Evolutionary conservation across 2,113 vertebrate species (phyloP), one percentile per base, ranked within the genome.

Genomic region (Poeciliopsis turrubarensis): DNA sequence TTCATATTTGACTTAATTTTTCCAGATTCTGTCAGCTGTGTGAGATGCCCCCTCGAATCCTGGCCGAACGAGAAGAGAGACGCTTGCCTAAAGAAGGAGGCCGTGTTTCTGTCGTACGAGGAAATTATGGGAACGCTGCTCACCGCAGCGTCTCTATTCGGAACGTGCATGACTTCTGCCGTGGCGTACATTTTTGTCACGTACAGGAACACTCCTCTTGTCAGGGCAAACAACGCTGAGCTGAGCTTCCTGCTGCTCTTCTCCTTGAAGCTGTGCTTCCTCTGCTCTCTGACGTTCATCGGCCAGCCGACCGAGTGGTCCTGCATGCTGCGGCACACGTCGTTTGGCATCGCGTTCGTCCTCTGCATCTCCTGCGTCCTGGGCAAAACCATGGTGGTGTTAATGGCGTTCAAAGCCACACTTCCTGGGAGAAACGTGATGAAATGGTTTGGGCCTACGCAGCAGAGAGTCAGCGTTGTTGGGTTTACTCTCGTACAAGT

Each of bases 281-380:
- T 93, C 70, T 93, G 92, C 51, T 92, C 92, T 72, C 73, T 93
- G 73, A 92, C 89, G 34, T 93, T 93, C 86, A 92, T 92, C 3
- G 91, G 90, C 13, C 88, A 37, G 65, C 91, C 92, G 5, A 89
- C 91, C 70, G 80, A 89, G 34, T 92, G 89, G 91, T 93, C 92
- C 27, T 93, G 92, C 74, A 92, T 91, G 89, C 86, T 93, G 70
- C 76, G 92, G 22, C 92, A 92, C 88, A 90, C 86, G 31, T 54
- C 73, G 1, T 75, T 75, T 60, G 73, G 65, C 54, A 75, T 75
- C 54, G 60, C 76, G 2, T 78, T 78, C 10, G 76, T 78, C 0
- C 69, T 78, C 0, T 78, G 69, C 0, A 78, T 78, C 37, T 72
- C 76, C 26, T 78, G 76, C 25, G 37, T 78, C 34, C 25, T 78